These are phyloP conservation scores for Drosophila paulistorum DNA, from an alignment of 1,140 invertebrate species.

Conservation along the genomic window DNA sequence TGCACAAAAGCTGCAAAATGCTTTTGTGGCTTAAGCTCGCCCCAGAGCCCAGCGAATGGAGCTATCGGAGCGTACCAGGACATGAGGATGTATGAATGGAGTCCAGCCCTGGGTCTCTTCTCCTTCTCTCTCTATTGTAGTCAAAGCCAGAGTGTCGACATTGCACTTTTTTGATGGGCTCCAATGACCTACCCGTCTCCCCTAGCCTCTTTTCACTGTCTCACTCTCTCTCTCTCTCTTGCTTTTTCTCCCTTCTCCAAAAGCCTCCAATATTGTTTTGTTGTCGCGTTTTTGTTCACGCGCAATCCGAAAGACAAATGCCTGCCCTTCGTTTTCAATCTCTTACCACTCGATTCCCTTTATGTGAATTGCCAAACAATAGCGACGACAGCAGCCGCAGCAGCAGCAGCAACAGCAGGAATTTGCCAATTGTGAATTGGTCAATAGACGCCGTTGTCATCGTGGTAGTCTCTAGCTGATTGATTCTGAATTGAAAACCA, in stretches of 20 bases:
- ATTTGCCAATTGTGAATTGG: constrained; percentile 1
- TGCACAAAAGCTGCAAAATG: constrained; percentile 38
- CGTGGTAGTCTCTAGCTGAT: constrained; percentile 13
- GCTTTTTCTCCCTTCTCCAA: neutral
- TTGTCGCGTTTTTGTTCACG: constrained; percentile 30
- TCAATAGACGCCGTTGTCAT: constrained; percentile 14
- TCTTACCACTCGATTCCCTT: constrained; percentile 1
- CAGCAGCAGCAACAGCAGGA: neutral
- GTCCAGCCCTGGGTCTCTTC: neutral
- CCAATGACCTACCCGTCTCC: neutral
- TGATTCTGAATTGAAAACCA: constrained; percentile 32
- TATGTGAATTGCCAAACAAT: constrained; percentile 16
- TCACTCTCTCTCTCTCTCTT: too few relatives aligned
- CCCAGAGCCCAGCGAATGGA: constrained; percentile 26
- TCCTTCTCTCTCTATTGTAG: constrained; percentile 24
- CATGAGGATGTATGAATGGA: constrained; percentile 34
- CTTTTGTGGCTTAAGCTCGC: constrained; percentile 54
- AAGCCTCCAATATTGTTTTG: neutral
- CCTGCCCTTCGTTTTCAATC: neutral
- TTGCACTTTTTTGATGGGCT: constrained; percentile 34
- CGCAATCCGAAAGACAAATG: constrained; percentile 48
- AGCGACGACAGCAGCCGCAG: constrained; percentile 7
- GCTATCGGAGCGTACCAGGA: constrained; percentile 56
- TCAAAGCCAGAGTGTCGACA: constrained; percentile 26
- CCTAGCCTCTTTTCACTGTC: neutral